A percentile compares a stretch with the other conserved stretches of the same genome.
phyloP scores from a whole-genome alignment of 2,113 vertebrate genomes.

The Morone chrysops region DNA sequence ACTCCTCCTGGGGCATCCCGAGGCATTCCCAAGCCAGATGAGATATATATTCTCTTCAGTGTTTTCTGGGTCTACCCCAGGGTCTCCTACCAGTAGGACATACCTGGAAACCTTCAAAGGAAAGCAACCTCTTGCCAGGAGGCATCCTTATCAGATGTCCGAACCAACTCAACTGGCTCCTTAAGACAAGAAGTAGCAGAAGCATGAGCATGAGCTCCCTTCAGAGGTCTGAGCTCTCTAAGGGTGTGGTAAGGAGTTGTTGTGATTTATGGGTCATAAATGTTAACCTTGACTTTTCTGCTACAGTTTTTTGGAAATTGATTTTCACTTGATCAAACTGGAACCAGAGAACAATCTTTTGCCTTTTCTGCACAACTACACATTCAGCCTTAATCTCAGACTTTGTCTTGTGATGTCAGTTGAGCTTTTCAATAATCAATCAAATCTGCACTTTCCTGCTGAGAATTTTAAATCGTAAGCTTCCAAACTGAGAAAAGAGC shows the following conservation, averaged over 20 bases:
- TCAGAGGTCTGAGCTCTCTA: not conserved
- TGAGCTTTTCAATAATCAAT: slow-evolving; percentile 41
- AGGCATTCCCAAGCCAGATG: not conserved
- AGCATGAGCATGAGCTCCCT: not conserved
- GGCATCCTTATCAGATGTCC: not conserved
- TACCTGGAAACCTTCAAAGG: not conserved
- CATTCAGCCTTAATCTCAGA: slow-evolving; percentile 15
- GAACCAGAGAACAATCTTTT: slow-evolving; percentile 11
- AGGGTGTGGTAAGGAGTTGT: not conserved
- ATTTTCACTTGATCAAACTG: slow-evolving; percentile 29
- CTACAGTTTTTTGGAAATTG: not conserved
- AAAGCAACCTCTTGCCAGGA: not conserved
- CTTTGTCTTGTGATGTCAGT: slow-evolving; percentile 25
- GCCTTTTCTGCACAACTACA: not conserved
- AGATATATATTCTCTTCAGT: not conserved
- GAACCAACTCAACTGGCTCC: not conserved
- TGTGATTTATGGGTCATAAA: not conserved
- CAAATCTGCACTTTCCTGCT: slow-evolving; percentile 32
- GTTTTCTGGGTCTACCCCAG: not conserved
- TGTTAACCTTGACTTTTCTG: not conserved
- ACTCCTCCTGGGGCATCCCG: not conserved
- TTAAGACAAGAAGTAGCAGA: not conserved
- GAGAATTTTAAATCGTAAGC: slow-evolving; percentile 27
- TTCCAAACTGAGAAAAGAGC: slow-evolving; percentile 46
- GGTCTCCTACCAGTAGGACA: slow-evolving; percentile 12